Percentiles rank a stretch among this genome's conserved stretches.
phyloP scores from a whole-genome alignment of 1,140 invertebrate genomes.

The Varroa destructor region DNA sequence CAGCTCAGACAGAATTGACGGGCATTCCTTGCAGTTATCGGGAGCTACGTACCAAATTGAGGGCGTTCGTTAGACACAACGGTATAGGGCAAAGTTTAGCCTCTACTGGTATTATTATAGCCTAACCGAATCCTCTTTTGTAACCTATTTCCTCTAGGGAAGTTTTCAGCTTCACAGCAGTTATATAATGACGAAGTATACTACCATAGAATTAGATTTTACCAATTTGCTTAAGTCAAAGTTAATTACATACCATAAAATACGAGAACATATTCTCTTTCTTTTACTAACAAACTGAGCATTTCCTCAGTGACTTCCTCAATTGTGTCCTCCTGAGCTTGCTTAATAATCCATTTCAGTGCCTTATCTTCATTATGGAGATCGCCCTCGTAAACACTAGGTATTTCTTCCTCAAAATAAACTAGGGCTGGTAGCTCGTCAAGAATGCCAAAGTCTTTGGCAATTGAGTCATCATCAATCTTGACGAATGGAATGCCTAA shows the following conservation, averaged over 20 bases:
- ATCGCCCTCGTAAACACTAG: slow-evolving; percentile 70
- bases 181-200: no score
- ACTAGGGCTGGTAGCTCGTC: slow-evolving; percentile 69
- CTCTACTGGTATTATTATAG: no score
- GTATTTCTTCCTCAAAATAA: slow-evolving; percentile 82
- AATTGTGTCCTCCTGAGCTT: slow-evolving; percentile 29
- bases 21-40: slow-evolving; percentile 36
- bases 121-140: no score
- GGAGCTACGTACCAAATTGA: slow-evolving; percentile 34
- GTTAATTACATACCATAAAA: slow-evolving; percentile 35
- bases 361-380: slow-evolving; percentile 25
- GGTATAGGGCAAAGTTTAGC: not conserved
- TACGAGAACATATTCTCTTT: slow-evolving; percentile 37
- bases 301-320: slow-evolving; percentile 35
- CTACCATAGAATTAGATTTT: no score
- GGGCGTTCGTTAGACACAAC: not conserved
- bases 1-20: slow-evolving; percentile 47
- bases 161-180: no score
- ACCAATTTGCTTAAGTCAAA: no score
- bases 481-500: slow-evolving; percentile 80
- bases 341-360: slow-evolving; percentile 20
- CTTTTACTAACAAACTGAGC: slow-evolving; percentile 36
- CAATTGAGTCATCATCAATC: slow-evolving; percentile 67
- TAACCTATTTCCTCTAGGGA: no score
- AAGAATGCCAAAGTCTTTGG: slow-evolving; percentile 63